Percentiles rank a stretch among this genome's conserved stretches.
Evolutionary conservation across 1,140 invertebrate species (phyloP).

Genomic region (Drosophila lacertosa): DNA sequence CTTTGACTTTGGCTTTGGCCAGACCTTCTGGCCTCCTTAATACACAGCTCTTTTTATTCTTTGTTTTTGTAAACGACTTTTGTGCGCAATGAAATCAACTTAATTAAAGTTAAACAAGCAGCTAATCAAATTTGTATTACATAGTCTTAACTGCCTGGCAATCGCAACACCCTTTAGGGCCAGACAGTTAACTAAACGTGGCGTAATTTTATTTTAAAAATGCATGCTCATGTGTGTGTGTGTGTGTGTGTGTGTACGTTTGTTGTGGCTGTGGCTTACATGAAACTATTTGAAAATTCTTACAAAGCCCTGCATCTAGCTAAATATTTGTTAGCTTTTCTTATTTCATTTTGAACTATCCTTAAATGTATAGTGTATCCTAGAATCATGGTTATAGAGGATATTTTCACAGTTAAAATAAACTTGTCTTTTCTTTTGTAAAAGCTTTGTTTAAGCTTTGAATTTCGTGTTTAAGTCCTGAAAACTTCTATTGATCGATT

Average conservation of each 20-base stretch:
- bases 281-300: conserved; percentile 20
- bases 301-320: conserved; percentile 2
- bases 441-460: too few species aligned
- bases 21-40: conserved; percentile 2
- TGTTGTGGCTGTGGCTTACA: conserved; percentile 5
- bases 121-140: conserved; percentile 81
- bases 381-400: too few species aligned
- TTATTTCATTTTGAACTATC: background rate
- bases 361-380: background rate
- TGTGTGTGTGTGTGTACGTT: conserved; percentile 12
- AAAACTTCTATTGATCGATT: too few species aligned
- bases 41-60: conserved; percentile 1
- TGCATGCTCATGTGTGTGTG: conserved; percentile 44
- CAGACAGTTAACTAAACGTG: conserved; percentile 60
- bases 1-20: conserved; percentile 27
- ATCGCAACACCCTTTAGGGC: background rate
- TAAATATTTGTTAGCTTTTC: conserved; percentile 18
- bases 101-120: conserved; percentile 82
- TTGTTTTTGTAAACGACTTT: conserved; percentile 11
- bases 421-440: too few species aligned
- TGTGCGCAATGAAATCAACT: conserved; percentile 57
- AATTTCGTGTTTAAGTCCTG: too few species aligned
- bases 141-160: conserved; percentile 42
- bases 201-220: conserved; percentile 80
- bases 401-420: too few species aligned